These are phyloP conservation scores for Andricus curvator DNA, from an alignment of 2,888 invertebrate genomes.

Conservation along the genomic window DNA sequence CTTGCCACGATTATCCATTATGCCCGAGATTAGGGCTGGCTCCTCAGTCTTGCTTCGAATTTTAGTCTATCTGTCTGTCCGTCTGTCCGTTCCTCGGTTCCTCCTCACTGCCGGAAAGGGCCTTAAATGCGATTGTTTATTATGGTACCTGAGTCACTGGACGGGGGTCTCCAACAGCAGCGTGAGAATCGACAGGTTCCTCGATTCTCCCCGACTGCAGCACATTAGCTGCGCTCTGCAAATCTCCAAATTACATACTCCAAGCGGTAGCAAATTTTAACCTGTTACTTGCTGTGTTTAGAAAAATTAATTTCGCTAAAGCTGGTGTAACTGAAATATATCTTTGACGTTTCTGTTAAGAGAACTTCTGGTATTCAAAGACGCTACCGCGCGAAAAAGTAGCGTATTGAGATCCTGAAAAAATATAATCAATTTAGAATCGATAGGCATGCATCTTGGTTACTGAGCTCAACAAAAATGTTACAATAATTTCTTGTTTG, in stretches of 20 bases:
- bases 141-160: constrained; percentile 45
- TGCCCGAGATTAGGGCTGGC: constrained; percentile 42
- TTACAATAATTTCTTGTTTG: too few species aligned
- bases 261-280: not conserved
- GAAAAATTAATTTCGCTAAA: not conserved
- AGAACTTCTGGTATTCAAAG: too few species aligned
- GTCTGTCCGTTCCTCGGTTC: constrained; percentile 29
- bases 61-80: constrained; percentile 9
- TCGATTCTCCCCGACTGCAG: constrained; percentile 1
- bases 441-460: too few species aligned
- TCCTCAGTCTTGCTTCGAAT: constrained; percentile 21
- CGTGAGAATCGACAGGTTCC: constrained; percentile 42
- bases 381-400: too few species aligned
- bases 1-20: constrained; percentile 46
- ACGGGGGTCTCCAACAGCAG: constrained; percentile 40
- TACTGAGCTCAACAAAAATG: too few species aligned
- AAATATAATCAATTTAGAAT: too few species aligned
- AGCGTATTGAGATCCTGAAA: too few species aligned
- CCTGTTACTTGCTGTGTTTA: not conserved
- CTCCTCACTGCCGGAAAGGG: constrained; percentile 27
- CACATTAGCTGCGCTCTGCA: not conserved
- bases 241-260: not conserved
- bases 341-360: too few species aligned
- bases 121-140: constrained; percentile 48
- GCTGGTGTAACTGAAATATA: too few species aligned